Percentiles rank a stretch among this genome's conserved stretches.
Evolutionary conservation across 2,888 invertebrate genomes (phyloP).

Genomic region (Caenorhabditis parvicauda): DNA sequence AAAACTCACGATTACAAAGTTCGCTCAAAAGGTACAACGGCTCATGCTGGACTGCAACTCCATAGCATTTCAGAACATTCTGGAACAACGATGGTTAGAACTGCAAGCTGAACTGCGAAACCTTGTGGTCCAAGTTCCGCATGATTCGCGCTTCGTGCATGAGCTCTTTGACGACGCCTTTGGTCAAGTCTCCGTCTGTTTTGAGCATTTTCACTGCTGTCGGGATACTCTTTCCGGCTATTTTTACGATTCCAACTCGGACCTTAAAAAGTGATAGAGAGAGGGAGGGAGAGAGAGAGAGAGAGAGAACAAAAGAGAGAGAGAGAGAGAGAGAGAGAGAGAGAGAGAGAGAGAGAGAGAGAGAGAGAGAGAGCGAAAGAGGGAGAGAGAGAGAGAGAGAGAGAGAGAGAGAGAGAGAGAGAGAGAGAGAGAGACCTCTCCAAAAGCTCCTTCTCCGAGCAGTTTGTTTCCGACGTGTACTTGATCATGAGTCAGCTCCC

Average conservation of each 20-base stretch:
- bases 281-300: too few species aligned
- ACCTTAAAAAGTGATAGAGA: background rate
- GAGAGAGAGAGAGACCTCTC: too few species aligned
- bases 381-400: too few species aligned
- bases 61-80: constrained; percentile 11
- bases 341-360: too few species aligned
- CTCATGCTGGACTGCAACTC: constrained; percentile 12
- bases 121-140: constrained; percentile 6
- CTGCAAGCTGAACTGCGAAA: background rate
- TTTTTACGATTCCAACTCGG: constrained; percentile 10
- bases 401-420: too few species aligned
- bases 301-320: too few species aligned
- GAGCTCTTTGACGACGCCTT: constrained; percentile 7
- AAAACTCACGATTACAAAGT: constrained; percentile 10
- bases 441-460: constrained; percentile 18
- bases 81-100: background rate
- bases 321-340: too few species aligned
- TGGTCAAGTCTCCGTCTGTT: constrained; percentile 3
- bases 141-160: constrained; percentile 17
- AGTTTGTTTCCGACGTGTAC: constrained; percentile 12
- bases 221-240: constrained; percentile 2
- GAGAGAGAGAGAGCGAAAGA: too few species aligned
- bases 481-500: constrained; percentile 19
- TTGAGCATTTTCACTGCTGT: constrained; percentile 18
- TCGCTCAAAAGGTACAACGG: constrained; percentile 11